phyloP scores from a whole-genome alignment of 2,888 invertebrate species.

The Epinotia brunnichana region DNA sequence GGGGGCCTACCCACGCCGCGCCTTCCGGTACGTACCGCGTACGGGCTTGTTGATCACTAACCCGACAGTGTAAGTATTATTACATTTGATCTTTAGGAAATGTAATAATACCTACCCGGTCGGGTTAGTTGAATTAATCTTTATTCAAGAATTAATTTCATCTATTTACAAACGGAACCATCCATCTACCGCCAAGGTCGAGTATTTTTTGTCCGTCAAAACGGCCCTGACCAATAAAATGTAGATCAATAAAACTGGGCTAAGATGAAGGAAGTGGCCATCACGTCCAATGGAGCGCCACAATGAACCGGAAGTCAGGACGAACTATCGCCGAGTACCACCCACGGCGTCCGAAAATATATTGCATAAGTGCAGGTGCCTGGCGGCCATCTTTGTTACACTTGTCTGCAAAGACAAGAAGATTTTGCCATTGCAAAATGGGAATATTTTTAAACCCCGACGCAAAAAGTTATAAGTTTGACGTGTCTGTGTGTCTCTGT shows the following conservation, averaged over 20 bases:
- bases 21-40: too few species aligned
- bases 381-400: neutral
- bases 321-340: constrained; percentile 1
- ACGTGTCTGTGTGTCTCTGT: too few species aligned
- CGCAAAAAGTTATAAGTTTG: too few species aligned
- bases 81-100: too few species aligned
- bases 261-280: constrained; percentile 20
- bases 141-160: neutral
- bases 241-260: constrained; percentile 19
- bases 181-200: constrained; percentile 6
- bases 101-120: too few species aligned
- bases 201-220: constrained; percentile 3
- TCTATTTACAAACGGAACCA: neutral
- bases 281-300: constrained; percentile 23
- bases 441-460: too few species aligned
- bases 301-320: constrained; percentile 14
- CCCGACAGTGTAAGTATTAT: too few species aligned
- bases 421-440: too few species aligned
- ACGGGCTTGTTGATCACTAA: too few species aligned
- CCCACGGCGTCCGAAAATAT: constrained; percentile 11
- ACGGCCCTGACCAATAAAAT: constrained; percentile 11
- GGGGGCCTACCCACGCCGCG: too few species aligned
- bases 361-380: neutral
- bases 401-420: too few species aligned
- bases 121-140: too few species aligned